These are phyloP conservation scores for Xenus cinereus DNA, from an alignment of 2,113 vertebrate genomes.

Conservation along the genomic window DNA sequence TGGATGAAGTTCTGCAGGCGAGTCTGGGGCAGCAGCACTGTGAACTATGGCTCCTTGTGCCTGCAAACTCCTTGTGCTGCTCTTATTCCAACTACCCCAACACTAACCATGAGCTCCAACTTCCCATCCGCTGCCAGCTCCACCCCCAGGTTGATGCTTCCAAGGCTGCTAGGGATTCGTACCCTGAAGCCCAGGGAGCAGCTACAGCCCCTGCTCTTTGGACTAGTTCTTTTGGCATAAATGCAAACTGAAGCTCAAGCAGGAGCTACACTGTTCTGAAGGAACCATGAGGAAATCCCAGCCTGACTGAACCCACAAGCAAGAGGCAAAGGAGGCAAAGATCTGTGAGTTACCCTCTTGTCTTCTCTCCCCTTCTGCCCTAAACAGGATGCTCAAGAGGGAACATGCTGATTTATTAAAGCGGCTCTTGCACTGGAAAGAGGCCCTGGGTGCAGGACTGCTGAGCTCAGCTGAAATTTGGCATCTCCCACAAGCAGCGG, in stretches of 20 bases:
- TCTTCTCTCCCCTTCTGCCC: background rate
- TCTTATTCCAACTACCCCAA: background rate
- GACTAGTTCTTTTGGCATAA: background rate
- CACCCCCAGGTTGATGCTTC: background rate
- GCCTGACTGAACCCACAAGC: background rate
- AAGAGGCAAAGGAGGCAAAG: background rate
- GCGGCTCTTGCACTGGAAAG: constrained; percentile 36
- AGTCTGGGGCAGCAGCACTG: background rate
- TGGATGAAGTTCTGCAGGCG: background rate
- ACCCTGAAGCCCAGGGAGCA: background rate
- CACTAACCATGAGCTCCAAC: background rate
- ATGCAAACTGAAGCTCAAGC: background rate
- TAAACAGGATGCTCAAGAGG: background rate
- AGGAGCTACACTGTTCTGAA: background rate
- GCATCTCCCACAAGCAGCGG: constrained; percentile 24
- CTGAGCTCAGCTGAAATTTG: constrained; percentile 59
- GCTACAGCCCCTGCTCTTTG: background rate
- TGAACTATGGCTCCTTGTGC: background rate
- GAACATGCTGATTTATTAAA: constrained; percentile 40
- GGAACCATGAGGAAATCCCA: background rate
- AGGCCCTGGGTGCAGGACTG: constrained; percentile 34
- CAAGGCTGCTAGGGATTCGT: background rate
- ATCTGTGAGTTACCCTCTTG: background rate
- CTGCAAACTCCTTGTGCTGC: background rate
- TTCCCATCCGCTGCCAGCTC: background rate